A percentile compares a stretch with the other conserved stretches of the same genome.
phyloP scores from a whole-genome alignment of 2,888 invertebrate species.

The Chymomyza procnemis region DNA sequence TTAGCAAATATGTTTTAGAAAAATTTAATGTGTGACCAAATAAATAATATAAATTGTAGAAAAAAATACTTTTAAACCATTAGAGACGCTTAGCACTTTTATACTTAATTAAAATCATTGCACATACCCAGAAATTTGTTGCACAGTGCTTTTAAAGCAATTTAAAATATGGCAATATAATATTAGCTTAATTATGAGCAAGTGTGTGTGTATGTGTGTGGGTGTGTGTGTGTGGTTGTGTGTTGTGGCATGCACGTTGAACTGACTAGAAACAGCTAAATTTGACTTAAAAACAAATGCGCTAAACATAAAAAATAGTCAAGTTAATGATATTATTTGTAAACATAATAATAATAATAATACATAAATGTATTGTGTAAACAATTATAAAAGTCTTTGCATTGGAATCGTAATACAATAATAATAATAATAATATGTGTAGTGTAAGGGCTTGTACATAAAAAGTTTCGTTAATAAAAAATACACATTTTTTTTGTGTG shows the following conservation, averaged over 20 bases:
- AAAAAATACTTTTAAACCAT: conserved; percentile 30
- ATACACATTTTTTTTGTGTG: conserved; percentile 24
- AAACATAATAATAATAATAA: conserved; percentile 38
- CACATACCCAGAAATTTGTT: conserved; percentile 24
- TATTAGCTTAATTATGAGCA: background rate
- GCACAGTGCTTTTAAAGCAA: conserved; percentile 15
- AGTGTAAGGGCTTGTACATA: background rate
- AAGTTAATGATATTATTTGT: conserved; percentile 4
- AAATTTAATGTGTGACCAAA: no score
- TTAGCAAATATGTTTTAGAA: no score
- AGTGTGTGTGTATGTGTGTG: background rate
- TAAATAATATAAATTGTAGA: no score
- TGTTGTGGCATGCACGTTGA: background rate
- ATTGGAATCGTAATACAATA: conserved; percentile 55
- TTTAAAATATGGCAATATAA: background rate
- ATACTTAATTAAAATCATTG: conserved; percentile 46
- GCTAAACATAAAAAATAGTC: background rate
- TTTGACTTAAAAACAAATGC: conserved; percentile 32
- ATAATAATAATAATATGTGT: conserved; percentile 12
- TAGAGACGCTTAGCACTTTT: conserved; percentile 54
- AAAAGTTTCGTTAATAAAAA: conserved; percentile 13
- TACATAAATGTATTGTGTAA: conserved; percentile 14
- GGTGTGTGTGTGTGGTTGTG: background rate
- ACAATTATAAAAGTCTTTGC: conserved; percentile 54
- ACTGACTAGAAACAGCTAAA: conserved; percentile 17